Evolutionary conservation across 2,888 invertebrate genomes (phyloP), one percentile per base, ranked within the genome.

Genomic region (Eurois occulta): DNA sequence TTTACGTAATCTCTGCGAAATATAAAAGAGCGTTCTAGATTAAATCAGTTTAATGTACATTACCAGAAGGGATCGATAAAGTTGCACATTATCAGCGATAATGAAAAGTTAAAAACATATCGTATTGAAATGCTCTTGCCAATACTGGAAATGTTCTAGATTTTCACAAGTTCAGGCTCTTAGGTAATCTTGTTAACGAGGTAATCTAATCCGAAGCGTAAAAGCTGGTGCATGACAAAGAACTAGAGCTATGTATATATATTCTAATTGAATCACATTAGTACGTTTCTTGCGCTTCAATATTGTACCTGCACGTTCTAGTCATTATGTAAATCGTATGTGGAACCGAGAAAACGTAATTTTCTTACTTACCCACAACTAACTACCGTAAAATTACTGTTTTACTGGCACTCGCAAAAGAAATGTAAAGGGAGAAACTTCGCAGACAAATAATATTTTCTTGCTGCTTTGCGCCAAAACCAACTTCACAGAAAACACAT

Each of bases 1-100:
- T 41, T 86, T 86, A 85, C 78, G 79, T 86, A 87, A 89, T 66
- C 81, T 82, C 75, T 80, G 68, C 16, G 72, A 85, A 72, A 81
- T 84, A 38, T n/a, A 64, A 62, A 76, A 60, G 0, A 66, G 43
- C 6, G 32, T 64, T 78, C 18, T 48, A 60, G 10, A 48, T 41
- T 64, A 58, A 82, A 77, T 5, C 24, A 65, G 64, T 43, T 32
- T 6, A 41, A 65, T 52, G 48, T 18, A 52, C 7, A 32, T 65
- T 64, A 55, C 64, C 32, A 46, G n/a, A 58, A 13, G 24, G 24
- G 13, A 13, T 13, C 21, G 24, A 24, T 64, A 24, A 64, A 13
- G 6, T 38, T 32, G 2, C 24, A 24, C 64, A 13, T 11, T 1
- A 24, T n/a, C 7, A n/a, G 8, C 16, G 10, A 13, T 41, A 60